phyloP scores from a whole-genome alignment of 2,113 vertebrate genomes.

The Hyperopisus bebe region DNA sequence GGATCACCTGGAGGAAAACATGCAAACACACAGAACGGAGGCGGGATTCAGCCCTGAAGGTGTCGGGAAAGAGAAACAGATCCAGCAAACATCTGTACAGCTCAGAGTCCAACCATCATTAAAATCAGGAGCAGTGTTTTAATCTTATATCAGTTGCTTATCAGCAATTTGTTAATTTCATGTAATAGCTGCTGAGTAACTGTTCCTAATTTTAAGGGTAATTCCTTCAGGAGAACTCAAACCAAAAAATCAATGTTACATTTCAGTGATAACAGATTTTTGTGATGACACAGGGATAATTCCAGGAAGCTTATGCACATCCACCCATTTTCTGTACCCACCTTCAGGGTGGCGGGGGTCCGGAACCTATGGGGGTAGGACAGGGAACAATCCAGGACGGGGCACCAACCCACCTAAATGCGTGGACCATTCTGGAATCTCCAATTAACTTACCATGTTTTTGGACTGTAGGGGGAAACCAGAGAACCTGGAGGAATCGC shows the following conservation, averaged over 20 bases:
- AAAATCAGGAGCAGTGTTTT: background rate
- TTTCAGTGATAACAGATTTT: background rate
- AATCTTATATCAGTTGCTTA: background rate
- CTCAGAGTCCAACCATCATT: background rate
- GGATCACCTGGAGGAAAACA: background rate
- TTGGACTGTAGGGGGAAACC: background rate
- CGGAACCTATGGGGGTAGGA: background rate
- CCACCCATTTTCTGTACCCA: background rate
- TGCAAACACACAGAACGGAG: background rate
- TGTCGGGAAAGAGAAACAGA: background rate
- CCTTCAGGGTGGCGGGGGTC: background rate
- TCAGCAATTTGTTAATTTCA: background rate
- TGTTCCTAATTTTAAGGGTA: background rate
- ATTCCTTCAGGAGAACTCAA: background rate
- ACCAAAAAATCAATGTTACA: background rate
- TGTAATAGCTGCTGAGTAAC: background rate
- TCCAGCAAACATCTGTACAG: background rate
- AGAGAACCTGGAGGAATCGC: background rate
- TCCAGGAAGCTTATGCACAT: background rate
- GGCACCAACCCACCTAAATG: background rate
- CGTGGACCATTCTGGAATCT: background rate
- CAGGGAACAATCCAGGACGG: background rate
- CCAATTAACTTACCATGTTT: background rate
- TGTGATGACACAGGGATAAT: background rate
- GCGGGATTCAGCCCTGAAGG: background rate